Percentiles rank a stretch among this genome's conserved stretches.
phyloP scores from a whole-genome alignment of 2,797 vertebrate species.

The Glyptemys insculpta region DNA sequence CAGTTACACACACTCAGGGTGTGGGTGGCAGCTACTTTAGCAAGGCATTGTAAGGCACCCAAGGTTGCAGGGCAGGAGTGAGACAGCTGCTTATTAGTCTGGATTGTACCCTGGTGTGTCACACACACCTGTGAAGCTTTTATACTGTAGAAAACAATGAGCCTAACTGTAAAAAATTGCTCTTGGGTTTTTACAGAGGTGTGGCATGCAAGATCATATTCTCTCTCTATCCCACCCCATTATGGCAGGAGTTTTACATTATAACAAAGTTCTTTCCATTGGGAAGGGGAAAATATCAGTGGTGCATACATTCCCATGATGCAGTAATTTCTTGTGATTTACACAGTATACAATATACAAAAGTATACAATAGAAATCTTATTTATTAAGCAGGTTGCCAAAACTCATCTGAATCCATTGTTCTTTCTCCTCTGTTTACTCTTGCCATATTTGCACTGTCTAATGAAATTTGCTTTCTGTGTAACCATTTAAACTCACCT shows the following conservation, averaged over 20 bases:
- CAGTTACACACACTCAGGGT: not conserved
- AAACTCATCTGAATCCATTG: constrained; percentile 1
- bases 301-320: not conserved
- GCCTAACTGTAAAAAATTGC: not conserved
- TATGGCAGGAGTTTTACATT: not conserved
- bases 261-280: not conserved
- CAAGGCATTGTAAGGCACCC: not conserved
- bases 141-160: not conserved
- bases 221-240: not conserved
- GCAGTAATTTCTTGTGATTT: not conserved
- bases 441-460: not conserved
- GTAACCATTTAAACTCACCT: constrained; percentile 83
- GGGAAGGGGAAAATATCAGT: not conserved
- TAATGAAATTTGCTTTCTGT: not conserved
- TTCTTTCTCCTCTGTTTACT: not conserved
- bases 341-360: not conserved
- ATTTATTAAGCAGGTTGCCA: not conserved
- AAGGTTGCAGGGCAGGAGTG: not conserved
- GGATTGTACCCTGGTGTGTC: not conserved
- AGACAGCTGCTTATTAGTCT: not conserved
- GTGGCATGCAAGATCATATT: not conserved
- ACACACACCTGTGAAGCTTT: not conserved
- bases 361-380: not conserved
- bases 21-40: not conserved
- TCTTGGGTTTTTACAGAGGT: not conserved